Base-by-base conservation (phyloP, 1,140 invertebrate species). In the Colletes latitarsis region DNA sequence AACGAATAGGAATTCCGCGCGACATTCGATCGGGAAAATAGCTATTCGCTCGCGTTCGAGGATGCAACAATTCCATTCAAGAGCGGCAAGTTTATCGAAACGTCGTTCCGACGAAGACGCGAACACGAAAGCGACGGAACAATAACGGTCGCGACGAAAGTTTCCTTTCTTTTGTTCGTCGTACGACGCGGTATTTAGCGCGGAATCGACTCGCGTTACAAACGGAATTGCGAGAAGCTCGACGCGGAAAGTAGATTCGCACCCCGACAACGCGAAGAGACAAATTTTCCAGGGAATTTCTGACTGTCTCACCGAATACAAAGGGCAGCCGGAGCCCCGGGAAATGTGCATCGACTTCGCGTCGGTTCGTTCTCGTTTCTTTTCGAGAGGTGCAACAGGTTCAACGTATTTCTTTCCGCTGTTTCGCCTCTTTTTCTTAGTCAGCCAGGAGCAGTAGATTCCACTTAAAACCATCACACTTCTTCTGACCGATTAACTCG, bases 371-470 rank as follows among this genome's bases (percentile, higher is more conserved):
- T 73, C 77, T 73, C 70, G 6, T 14, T 46, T 53, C n/a, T 63
- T 52, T 63, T 74, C 52, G 49, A 39, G 49, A 19, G 41, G 52
- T 79, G 77, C 77, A 79, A 79, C 77, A 79, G 77, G 77, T 79
- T 66, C 52, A 5, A 58, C 12, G 66, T 15, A 3, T 73, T 46
- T 15, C 41, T 62, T 21, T 62, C n/a, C 41, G 9, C 30, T 8
- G 39, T 17, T 1, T 52, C 0, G 9, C 17, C 14, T 6, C 12
- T 21, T n/a, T 5, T 30, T 5, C 10, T 15, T 17, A n/a, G 19
- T 17, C 15, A 15, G 19, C 9, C 0, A 19, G 41, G 15, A 21
- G 15, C 9, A 3, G 30, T 30, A 30, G 30, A 30, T 30, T 30
- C 30, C 30, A 30, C 30, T 30, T 30, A 30, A 30, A 30, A 30